phyloP scores from a whole-genome alignment of 2,888 invertebrate species.

The Aromia moschata region DNA sequence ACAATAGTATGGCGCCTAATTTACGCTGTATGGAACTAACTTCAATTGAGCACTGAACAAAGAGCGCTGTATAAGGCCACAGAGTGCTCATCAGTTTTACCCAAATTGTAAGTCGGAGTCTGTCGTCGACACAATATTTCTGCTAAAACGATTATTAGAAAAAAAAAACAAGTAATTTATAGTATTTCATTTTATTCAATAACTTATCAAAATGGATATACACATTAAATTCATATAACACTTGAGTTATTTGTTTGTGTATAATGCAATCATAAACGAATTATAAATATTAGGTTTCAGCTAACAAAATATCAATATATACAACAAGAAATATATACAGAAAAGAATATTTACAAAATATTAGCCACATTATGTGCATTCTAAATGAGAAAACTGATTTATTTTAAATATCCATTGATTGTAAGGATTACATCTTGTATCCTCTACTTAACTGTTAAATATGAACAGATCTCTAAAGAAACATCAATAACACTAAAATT shows the following conservation, averaged over 20 bases:
- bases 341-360: conserved; percentile 30
- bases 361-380: background rate
- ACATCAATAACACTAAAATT: background rate
- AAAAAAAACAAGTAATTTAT: too few species aligned
- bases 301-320: conserved; percentile 40
- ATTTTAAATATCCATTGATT: too few species aligned
- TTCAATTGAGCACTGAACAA: too few species aligned
- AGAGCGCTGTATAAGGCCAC: too few species aligned
- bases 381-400: background rate
- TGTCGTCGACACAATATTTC: too few species aligned
- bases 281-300: conserved; percentile 38
- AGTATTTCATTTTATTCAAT: conserved; percentile 15
- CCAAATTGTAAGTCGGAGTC: too few species aligned
- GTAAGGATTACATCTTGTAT: background rate
- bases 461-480: background rate
- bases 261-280: conserved; percentile 16
- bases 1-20: too few species aligned
- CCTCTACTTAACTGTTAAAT: background rate
- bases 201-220: conserved; percentile 22
- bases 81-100: too few species aligned
- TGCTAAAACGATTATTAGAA: too few species aligned
- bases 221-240: conserved; percentile 14
- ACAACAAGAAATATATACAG: conserved; percentile 43
- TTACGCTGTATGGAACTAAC: too few species aligned
- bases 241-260: conserved; percentile 7